Percentiles rank a stretch among this genome's conserved stretches.
These are phyloP conservation scores for Metellina segmentata DNA, from an alignment of 2,888 invertebrate genomes.

Conservation along the genomic window DNA sequence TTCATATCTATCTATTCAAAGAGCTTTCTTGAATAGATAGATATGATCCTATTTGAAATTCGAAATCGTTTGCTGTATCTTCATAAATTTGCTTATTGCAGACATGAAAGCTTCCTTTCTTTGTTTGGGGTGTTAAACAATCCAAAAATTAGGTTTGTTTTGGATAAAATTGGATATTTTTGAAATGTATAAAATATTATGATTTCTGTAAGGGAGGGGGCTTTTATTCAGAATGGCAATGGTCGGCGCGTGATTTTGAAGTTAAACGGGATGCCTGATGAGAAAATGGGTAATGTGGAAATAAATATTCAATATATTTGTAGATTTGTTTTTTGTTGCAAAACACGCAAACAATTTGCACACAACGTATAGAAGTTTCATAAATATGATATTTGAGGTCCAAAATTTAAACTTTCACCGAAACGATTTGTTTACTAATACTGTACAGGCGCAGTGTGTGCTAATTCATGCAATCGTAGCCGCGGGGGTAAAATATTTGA, in stretches of 20 bases:
- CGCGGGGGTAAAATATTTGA: conserved; percentile 58
- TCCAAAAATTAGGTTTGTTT: neutral
- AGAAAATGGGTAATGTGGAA: conserved; percentile 77
- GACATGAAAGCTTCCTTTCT: too few relatives aligned
- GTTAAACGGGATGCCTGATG: conserved; percentile 79
- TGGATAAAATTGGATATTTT: neutral
- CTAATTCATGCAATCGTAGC: conserved; percentile 73
- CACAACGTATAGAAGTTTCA: neutral
- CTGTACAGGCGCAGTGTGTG: conserved; percentile 73
- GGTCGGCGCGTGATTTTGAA: conserved; percentile 83
- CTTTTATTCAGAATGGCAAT: conserved; percentile 79
- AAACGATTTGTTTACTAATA: conserved; percentile 66
- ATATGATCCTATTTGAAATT: too few relatives aligned
- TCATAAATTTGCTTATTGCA: too few relatives aligned
- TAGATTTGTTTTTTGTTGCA: conserved; percentile 9
- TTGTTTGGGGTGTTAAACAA: too few relatives aligned
- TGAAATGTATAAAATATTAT: conserved; percentile 7
- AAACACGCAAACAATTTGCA: neutral
- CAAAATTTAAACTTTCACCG: neutral
- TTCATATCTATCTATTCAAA: too few relatives aligned
- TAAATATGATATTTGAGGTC: neutral
- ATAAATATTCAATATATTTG: conserved; percentile 41
- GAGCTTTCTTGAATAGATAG: too few relatives aligned
- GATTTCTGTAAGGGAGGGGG: conserved; percentile 69
- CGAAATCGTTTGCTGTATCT: too few relatives aligned